Conservation (phyloP, 1,140 invertebrate species). For the Episyrphus balteatus region DNA sequence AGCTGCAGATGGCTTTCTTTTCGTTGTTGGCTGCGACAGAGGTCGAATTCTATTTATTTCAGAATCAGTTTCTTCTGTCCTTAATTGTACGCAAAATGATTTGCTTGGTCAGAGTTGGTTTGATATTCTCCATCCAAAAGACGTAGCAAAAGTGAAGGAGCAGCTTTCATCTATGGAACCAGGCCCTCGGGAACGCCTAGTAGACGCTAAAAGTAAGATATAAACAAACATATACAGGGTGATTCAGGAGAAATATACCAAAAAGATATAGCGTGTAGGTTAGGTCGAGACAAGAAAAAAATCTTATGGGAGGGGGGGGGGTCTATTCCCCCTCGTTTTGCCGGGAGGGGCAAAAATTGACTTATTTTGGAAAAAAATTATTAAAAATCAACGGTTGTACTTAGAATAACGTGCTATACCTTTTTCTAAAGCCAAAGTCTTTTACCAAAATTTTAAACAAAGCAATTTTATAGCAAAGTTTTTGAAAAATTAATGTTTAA, state of each 20-base stretch:
- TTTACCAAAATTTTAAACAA: no score
- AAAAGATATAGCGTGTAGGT: no score
- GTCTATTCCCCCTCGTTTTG: no score
- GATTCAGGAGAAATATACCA: no score
- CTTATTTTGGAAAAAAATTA: no score
- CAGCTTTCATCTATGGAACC: slow-evolving; percentile 85
- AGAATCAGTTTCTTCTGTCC: slow-evolving; percentile 72
- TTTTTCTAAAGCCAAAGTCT: no score
- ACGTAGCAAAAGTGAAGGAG: slow-evolving; percentile 90
- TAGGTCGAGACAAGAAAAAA: no score
- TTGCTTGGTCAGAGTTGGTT: slow-evolving; percentile 87
- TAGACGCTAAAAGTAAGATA: slow-evolving; percentile 82
- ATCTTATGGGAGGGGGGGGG: no score
- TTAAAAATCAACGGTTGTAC: no score
- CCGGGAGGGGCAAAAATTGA: no score
- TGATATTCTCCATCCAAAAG: slow-evolving; percentile 89
- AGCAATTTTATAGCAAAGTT: not conserved
- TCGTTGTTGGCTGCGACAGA: slow-evolving; percentile 87
- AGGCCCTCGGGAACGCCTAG: slow-evolving; percentile 75
- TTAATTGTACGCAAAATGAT: slow-evolving; percentile 80
- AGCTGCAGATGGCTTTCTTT: slow-evolving; percentile 83
- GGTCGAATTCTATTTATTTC: slow-evolving; percentile 85
- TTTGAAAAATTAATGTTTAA: no score
- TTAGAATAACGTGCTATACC: no score
- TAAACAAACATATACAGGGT: not conserved